Percentiles rank a stretch among this genome's conserved stretches.
Evolutionary conservation across 2,888 invertebrate genomes (phyloP).

Genomic region (Pyrrhia umbra): DNA sequence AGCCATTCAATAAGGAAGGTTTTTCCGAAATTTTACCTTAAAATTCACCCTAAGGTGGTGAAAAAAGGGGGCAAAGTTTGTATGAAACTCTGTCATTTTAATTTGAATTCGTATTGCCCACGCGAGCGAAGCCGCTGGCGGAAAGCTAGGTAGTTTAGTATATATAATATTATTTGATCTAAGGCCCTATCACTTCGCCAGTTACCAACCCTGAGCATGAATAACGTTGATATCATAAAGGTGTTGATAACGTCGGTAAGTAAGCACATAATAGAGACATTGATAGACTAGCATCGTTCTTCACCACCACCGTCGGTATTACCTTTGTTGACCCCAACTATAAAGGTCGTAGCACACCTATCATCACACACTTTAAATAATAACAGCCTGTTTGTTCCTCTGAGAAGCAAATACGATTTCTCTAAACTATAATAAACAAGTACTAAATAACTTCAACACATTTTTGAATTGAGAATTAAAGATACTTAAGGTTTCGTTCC

Average conservation of each 20-base stretch:
- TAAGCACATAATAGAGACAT: constrained; percentile 14
- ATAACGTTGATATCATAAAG: neutral
- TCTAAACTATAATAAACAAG: too few species aligned
- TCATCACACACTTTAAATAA: neutral
- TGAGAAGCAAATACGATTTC: neutral
- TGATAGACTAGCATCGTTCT: neutral
- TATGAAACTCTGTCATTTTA: too few species aligned
- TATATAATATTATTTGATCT: neutral
- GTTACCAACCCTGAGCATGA: neutral
- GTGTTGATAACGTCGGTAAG: neutral
- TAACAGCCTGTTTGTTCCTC: neutral
- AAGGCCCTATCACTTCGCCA: too few species aligned
- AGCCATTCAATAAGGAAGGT: too few species aligned
- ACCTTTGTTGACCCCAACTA: constrained; percentile 3
- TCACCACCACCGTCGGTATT: neutral
- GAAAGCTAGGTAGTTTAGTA: neutral
- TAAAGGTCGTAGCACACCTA: constrained; percentile 4
- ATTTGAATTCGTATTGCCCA: too few species aligned
- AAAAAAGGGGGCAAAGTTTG: too few species aligned
- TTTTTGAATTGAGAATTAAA: too few species aligned
- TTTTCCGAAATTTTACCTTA: too few species aligned
- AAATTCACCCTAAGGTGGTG: too few species aligned
- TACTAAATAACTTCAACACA: too few species aligned
- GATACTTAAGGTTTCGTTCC: too few species aligned
- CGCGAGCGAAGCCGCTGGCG: too few species aligned